Percentiles rank a stretch among this genome's conserved stretches.
These are phyloP conservation scores for Lipotes vexillifer DNA, from an alignment of 2,113 vertebrate genomes.

Conservation along the genomic window DNA sequence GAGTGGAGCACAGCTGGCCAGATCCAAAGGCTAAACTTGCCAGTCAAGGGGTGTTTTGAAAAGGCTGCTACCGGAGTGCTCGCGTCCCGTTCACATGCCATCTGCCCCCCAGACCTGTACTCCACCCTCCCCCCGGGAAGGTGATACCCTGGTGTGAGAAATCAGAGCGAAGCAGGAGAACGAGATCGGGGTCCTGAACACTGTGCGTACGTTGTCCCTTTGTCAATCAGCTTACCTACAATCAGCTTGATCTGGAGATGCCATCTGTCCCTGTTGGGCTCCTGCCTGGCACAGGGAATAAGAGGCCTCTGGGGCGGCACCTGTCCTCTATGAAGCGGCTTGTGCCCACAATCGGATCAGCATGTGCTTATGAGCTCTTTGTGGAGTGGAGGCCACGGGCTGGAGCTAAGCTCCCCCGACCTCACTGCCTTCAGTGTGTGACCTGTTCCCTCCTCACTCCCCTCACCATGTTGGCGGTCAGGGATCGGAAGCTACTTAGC, in stretches of 20 bases:
- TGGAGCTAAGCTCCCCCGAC: neutral
- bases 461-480: neutral
- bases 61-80: neutral
- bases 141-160: neutral
- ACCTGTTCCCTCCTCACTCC: neutral
- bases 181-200: neutral
- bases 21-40: neutral
- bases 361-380: neutral
- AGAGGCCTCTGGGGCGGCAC: neutral
- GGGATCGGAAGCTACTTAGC: neutral
- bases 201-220: neutral
- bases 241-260: neutral
- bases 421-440: neutral
- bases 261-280: neutral
- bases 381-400: neutral
- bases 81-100: neutral
- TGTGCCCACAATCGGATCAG: neutral
- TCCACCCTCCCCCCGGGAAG: neutral
- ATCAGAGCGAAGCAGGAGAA: neutral
- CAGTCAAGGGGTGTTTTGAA: neutral
- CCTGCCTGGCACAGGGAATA: neutral
- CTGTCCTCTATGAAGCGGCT: neutral
- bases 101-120: neutral
- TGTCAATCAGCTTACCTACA: neutral
- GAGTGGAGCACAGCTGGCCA: neutral